Conservation (phyloP, 2,797 vertebrate species). For the Lepilemur ruficaudatus region DNA sequence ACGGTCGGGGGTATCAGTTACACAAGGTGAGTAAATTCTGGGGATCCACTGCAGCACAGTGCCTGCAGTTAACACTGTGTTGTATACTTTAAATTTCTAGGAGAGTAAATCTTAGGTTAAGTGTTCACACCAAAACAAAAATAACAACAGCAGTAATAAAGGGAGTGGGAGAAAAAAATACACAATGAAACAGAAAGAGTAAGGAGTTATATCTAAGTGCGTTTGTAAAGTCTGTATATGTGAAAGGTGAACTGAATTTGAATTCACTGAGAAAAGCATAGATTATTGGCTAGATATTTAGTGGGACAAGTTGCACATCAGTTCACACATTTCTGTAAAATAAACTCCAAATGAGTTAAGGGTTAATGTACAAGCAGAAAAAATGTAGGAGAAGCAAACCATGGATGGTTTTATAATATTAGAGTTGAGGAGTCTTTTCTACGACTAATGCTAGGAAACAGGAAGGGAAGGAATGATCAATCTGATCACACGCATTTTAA, state of each 20-base stretch:
- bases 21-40: neutral
- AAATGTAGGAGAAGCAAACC: neutral
- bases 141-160: neutral
- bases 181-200: neutral
- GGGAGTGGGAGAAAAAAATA: neutral
- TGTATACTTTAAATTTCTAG: neutral
- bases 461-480: neutral
- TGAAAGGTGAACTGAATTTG: neutral
- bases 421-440: neutral
- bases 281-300: neutral
- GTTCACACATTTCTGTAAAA: neutral
- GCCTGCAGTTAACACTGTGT: neutral
- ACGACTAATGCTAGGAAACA: neutral
- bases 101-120: neutral
- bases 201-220: slow-evolving; percentile 6
- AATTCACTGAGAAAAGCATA: slow-evolving; percentile 15
- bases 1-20: neutral
- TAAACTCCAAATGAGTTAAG: slow-evolving; percentile 15
- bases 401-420: neutral
- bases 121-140: neutral
- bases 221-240: neutral
- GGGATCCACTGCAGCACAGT: neutral
- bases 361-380: neutral
- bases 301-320: neutral
- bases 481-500: neutral